phyloP scores from a whole-genome alignment of 2,113 vertebrate species.

The Xyliphius kryptos region DNA sequence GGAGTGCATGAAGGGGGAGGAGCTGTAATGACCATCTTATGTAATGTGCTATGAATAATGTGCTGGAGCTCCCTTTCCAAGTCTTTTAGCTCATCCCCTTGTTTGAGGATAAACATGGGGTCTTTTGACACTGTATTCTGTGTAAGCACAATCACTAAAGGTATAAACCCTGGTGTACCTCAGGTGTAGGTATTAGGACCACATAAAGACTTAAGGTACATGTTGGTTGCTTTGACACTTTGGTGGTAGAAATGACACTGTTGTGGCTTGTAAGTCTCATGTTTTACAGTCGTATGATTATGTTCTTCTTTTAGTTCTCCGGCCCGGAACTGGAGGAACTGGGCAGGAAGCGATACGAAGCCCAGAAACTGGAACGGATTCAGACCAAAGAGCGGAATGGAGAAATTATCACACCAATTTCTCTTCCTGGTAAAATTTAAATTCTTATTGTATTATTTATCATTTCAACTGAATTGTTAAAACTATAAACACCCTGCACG shows the following conservation, averaged over 20 bases:
- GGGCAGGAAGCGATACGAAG: conserved; percentile 81
- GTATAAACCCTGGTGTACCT: no score
- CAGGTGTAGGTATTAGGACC: no score
- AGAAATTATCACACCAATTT: conserved; percentile 58
- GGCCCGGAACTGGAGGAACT: conserved; percentile 76
- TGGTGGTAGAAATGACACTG: no score
- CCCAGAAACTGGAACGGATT: conserved; percentile 81
- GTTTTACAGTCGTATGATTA: neutral
- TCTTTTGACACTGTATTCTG: neutral
- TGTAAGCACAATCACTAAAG: neutral
- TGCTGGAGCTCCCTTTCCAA: neutral
- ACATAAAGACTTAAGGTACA: no score
- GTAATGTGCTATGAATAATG: conserved; percentile 30
- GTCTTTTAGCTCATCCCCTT: neutral
- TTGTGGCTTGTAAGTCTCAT: neutral
- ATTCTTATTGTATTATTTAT: neutral
- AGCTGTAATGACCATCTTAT: conserved; percentile 10
- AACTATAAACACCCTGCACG: no score
- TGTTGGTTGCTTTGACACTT: no score
- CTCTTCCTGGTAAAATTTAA: conserved; percentile 71
- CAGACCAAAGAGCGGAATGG: conserved; percentile 77
- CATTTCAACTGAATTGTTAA: no score
- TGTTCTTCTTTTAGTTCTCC: conserved; percentile 60
- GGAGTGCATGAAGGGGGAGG: neutral
- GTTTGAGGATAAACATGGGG: neutral